phyloP scores from a whole-genome alignment of 2,797 vertebrate species.

The Eupleurogrammus muticus region DNA sequence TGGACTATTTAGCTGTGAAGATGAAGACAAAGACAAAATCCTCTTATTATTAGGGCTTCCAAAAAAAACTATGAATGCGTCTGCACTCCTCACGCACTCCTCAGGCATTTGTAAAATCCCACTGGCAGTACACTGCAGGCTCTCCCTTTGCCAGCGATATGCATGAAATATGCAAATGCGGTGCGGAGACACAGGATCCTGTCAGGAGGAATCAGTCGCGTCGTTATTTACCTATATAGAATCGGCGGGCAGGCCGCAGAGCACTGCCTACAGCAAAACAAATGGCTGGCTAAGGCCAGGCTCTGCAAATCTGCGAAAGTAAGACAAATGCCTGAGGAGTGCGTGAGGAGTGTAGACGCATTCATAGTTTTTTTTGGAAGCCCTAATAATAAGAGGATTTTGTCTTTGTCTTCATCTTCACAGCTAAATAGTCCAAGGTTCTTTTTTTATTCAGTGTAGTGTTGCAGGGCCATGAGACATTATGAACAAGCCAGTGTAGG shows the following conservation, averaged over 20 bases:
- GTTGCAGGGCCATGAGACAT: conserved; percentile 4
- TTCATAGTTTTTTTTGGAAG: conserved; percentile 11
- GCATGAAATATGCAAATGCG: no score
- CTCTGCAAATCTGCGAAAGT: no score
- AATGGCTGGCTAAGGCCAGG: no score
- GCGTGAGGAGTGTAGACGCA: conserved; percentile 2
- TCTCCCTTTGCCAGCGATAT: conserved; percentile 42
- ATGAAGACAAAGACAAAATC: conserved; percentile 6
- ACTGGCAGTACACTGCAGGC: no score
- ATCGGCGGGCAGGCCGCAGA: no score
- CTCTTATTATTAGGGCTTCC: neutral
- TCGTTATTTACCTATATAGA: no score
- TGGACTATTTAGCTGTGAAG: neutral
- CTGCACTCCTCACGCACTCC: neutral
- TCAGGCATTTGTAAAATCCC: conserved; percentile 49
- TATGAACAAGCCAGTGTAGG: conserved; percentile 15
- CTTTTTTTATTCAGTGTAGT: neutral
- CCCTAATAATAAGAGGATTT: neutral
- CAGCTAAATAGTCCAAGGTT: neutral
- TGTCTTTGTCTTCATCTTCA: conserved; percentile 1
- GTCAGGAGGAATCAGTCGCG: no score
- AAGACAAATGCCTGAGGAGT: conserved; percentile 39
- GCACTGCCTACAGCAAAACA: no score
- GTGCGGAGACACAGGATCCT: conserved; percentile 57
- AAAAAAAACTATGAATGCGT: conserved; percentile 11